Conservation (phyloP, 2,113 vertebrate species). For the Indri indri region DNA sequence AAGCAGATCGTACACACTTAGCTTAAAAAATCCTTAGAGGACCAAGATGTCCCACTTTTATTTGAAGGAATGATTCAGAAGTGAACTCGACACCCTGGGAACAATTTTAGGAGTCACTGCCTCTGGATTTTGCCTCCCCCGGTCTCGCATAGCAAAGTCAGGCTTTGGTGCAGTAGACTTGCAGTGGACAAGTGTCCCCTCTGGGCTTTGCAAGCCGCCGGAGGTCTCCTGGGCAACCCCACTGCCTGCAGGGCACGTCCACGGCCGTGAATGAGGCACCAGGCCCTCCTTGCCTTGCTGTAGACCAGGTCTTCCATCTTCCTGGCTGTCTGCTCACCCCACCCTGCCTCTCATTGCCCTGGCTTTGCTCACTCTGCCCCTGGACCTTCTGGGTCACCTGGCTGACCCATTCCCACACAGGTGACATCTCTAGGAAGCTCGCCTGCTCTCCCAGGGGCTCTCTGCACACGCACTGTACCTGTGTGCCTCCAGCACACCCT, state of each 20-base stretch:
- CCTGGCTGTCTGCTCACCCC: background rate
- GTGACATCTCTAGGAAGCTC: background rate
- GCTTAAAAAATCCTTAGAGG: background rate
- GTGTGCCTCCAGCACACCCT: background rate
- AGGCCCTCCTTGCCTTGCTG: background rate
- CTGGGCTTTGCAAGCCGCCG: background rate
- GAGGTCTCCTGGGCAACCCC: background rate
- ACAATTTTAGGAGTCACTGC: background rate
- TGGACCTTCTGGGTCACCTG: background rate
- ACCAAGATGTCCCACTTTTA: background rate
- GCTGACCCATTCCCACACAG: background rate
- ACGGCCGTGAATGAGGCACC: rapidly evolving
- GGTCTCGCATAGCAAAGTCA: background rate
- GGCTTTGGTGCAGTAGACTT: too few species aligned
- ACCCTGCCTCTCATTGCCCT: background rate
- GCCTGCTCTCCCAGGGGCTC: background rate
- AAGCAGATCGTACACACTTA: background rate
- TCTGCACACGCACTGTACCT: rapidly evolving
- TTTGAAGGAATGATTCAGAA: background rate
- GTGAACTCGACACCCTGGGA: background rate
- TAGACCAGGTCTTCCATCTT: background rate
- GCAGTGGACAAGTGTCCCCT: background rate
- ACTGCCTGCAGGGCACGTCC: rapidly evolving
- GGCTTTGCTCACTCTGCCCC: background rate
- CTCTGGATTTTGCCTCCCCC: background rate